phyloP scores from a whole-genome alignment of 2,888 invertebrate genomes.

The Cataglyphis altisquamis region DNA sequence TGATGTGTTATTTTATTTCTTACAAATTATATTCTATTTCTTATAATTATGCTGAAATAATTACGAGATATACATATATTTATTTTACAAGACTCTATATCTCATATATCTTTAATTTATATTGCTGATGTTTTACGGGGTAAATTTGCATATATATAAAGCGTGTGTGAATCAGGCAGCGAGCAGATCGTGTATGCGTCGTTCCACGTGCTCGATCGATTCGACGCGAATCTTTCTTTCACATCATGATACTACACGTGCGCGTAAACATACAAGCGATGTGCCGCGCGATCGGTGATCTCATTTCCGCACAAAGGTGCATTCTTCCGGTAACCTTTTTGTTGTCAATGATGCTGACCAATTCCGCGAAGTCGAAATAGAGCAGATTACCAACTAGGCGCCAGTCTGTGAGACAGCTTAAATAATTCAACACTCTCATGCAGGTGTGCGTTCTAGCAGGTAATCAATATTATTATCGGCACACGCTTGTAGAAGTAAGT shows the following conservation, averaged over 20 bases:
- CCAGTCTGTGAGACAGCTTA: constrained; percentile 58
- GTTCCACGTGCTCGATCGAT: constrained; percentile 64
- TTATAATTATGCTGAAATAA: background rate
- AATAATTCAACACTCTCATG: constrained; percentile 71
- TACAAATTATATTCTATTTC: background rate
- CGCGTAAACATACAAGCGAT: constrained; percentile 58
- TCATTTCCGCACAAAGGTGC: constrained; percentile 53
- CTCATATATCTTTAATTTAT: background rate
- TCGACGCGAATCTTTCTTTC: constrained; percentile 36
- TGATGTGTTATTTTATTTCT: background rate
- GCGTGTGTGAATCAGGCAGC: constrained; percentile 8
- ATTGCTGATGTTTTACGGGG: background rate
- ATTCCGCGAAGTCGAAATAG: constrained; percentile 38
- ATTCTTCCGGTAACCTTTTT: constrained; percentile 39
- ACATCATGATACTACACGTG: constrained; percentile 47
- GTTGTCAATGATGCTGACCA: constrained; percentile 26
- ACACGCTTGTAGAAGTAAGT: constrained; percentile 37
- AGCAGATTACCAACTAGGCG: constrained; percentile 49
- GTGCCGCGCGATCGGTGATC: constrained; percentile 44
- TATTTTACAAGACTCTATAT: no score
- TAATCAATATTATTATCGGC: constrained; percentile 79
- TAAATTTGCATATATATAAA: constrained; percentile 8
- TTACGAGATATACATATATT: background rate
- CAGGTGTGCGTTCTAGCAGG: constrained; percentile 70
- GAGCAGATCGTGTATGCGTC: constrained; percentile 9